Conservation (phyloP, 2,888 invertebrate genomes). For the Chrysolina oricalcia region DNA sequence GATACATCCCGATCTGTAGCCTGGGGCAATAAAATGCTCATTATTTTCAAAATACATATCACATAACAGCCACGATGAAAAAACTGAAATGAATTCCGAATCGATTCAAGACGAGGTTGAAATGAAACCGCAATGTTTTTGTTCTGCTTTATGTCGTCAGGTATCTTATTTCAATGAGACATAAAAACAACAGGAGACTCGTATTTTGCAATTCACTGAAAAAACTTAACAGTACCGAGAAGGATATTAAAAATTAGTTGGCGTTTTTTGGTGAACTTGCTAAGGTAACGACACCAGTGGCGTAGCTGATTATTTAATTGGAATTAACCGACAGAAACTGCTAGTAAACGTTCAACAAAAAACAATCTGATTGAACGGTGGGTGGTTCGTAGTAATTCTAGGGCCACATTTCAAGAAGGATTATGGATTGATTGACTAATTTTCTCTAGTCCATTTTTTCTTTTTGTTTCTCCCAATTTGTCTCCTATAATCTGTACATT, state of each 20-base stretch:
- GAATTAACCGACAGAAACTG: background rate
- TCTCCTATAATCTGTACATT: too few species aligned
- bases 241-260: slow-evolving; percentile 26
- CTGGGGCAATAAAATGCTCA: slow-evolving; percentile 14
- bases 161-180: slow-evolving; percentile 24
- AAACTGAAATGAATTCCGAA: slow-evolving; percentile 18
- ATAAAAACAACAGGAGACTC: slow-evolving; percentile 26
- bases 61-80: slow-evolving; percentile 11
- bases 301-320: background rate
- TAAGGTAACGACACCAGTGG: slow-evolving; percentile 13
- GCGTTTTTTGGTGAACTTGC: slow-evolving; percentile 18
- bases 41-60: slow-evolving; percentile 20
- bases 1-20: background rate
- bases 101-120: slow-evolving; percentile 26
- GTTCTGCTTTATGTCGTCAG: slow-evolving; percentile 20
- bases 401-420: too few species aligned
- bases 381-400: too few species aligned
- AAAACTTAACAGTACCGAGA: slow-evolving; percentile 23
- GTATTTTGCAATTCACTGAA: slow-evolving; percentile 26
- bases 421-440: too few species aligned
- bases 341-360: background rate
- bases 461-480: too few species aligned
- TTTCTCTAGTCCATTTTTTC: too few species aligned
- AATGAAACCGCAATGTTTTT: slow-evolving; percentile 21
- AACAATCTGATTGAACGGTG: too few species aligned